Evolutionary conservation across 2,888 invertebrate species (phyloP).

Genomic region (Carabus problematicus): DNA sequence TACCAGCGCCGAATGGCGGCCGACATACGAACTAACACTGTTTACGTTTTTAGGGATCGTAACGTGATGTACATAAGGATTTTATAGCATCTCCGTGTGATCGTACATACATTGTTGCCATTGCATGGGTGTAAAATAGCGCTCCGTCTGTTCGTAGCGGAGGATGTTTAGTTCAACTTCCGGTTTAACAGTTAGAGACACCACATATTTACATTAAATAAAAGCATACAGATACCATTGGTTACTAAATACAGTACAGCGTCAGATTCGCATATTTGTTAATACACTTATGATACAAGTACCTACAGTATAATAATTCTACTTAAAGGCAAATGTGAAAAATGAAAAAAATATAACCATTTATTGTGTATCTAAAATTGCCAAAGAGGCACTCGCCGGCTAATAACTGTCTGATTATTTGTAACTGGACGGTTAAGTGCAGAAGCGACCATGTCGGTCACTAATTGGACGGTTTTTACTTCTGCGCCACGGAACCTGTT

Average conservation of each 20-base stretch:
- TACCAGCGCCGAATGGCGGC: slow-evolving; percentile 26
- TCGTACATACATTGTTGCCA: not conserved
- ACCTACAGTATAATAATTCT: slow-evolving; percentile 19
- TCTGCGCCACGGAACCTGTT: slow-evolving; percentile 15
- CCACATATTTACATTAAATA: too few relatives aligned
- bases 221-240: too few relatives aligned
- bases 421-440: slow-evolving; percentile 28
- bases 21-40: slow-evolving; percentile 32
- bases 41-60: slow-evolving; percentile 23
- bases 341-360: slow-evolving; percentile 4
- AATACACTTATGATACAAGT: too few relatives aligned
- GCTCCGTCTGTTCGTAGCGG: not conserved
- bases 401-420: slow-evolving; percentile 38
- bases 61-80: slow-evolving; percentile 1
- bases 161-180: too few relatives aligned
- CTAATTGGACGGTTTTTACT: slow-evolving; percentile 40
- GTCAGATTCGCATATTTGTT: too few relatives aligned
- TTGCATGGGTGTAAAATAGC: too few relatives aligned
- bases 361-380: not conserved
- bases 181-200: too few relatives aligned
- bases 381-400: slow-evolving; percentile 1
- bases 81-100: not conserved
- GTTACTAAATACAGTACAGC: too few relatives aligned
- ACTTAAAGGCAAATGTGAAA: slow-evolving; percentile 18
- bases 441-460: slow-evolving; percentile 35